Evolutionary conservation across 2,888 invertebrate genomes (phyloP).

Genomic region (Malacosoma neustria): DNA sequence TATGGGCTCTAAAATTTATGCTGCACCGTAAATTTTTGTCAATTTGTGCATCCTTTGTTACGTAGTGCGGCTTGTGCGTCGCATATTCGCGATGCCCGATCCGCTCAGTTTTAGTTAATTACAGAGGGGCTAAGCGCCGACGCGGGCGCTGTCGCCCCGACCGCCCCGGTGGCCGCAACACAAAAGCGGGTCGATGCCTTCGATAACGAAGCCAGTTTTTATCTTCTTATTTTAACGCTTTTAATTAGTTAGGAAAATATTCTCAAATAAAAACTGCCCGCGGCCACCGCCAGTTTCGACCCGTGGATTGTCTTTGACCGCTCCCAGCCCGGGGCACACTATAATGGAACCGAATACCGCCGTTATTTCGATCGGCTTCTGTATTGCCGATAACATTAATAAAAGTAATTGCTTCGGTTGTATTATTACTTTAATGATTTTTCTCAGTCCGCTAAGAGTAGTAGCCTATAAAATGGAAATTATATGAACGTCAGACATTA

Average conservation of each 20-base stretch:
- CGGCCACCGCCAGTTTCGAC: slow-evolving; percentile 40
- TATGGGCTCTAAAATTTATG: slow-evolving; percentile 26
- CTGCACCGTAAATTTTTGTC: slow-evolving; percentile 41
- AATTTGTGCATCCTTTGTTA: slow-evolving; percentile 41
- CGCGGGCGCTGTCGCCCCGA: slow-evolving; percentile 28
- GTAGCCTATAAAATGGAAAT: slow-evolving; percentile 18
- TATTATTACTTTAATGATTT: slow-evolving; percentile 39
- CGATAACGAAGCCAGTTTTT: slow-evolving; percentile 69
- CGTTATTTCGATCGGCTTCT: slow-evolving; percentile 57
- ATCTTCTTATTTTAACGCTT: slow-evolving; percentile 72
- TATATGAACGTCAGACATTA: slow-evolving; percentile 1
- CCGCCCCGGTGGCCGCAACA: slow-evolving; percentile 58
- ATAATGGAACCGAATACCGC: slow-evolving; percentile 49
- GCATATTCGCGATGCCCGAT: slow-evolving; percentile 27
- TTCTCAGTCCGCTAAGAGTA: slow-evolving; percentile 26
- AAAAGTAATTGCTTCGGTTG: slow-evolving; percentile 42
- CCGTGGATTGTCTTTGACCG: slow-evolving; percentile 59
- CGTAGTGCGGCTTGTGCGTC: slow-evolving; percentile 30
- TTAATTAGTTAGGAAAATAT: slow-evolving; percentile 76
- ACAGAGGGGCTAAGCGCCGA: slow-evolving; percentile 48
- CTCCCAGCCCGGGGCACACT: slow-evolving; percentile 42
- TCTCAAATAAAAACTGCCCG: slow-evolving; percentile 66
- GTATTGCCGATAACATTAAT: slow-evolving; percentile 53
- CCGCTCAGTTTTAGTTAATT: slow-evolving; percentile 65
- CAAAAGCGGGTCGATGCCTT: slow-evolving; percentile 70